These are phyloP conservation scores for Engraulis encrasicolus DNA, from an alignment of 2,113 vertebrate species.

Conservation along the genomic window DNA sequence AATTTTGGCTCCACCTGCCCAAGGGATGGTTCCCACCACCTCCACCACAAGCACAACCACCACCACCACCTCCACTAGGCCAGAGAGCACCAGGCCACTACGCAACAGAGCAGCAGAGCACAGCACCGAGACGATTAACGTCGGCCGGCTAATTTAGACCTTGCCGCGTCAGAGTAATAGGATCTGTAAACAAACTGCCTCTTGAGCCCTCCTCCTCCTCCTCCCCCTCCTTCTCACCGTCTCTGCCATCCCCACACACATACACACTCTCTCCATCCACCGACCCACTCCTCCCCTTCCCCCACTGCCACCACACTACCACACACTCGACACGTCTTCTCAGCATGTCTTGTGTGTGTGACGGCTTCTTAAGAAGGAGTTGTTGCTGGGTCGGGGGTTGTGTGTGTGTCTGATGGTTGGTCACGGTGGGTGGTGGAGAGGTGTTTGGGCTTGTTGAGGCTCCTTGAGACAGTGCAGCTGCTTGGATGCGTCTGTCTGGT, in stretches of 20 bases:
- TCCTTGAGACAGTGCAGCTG: too few species aligned
- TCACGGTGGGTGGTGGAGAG: neutral
- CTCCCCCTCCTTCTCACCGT: too few species aligned
- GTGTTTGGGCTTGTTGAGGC: too few species aligned
- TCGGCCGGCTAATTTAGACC: constrained; percentile 51
- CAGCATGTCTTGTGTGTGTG: neutral
- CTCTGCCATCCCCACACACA: too few species aligned
- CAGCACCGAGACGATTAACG: constrained; percentile 36
- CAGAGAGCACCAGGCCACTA: neutral
- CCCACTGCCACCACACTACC: neutral
- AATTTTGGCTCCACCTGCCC: too few species aligned
- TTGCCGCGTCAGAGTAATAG: constrained; percentile 52
- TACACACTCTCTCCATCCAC: too few species aligned
- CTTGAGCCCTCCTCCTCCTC: neutral
- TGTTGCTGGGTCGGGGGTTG: neutral
- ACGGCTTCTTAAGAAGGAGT: neutral
- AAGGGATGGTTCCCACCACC: too few species aligned
- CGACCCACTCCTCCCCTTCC: neutral
- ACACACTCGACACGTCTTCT: neutral
- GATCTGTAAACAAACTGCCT: constrained; percentile 56
- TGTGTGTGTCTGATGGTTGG: neutral
- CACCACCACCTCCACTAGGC: constrained; percentile 23
- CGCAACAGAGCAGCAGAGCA: constrained; percentile 7
- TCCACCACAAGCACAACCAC: neutral
- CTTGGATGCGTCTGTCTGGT: neutral